phyloP scores from a whole-genome alignment of 2,797 vertebrate genomes.

The Mormyrops boulengeri region DNA sequence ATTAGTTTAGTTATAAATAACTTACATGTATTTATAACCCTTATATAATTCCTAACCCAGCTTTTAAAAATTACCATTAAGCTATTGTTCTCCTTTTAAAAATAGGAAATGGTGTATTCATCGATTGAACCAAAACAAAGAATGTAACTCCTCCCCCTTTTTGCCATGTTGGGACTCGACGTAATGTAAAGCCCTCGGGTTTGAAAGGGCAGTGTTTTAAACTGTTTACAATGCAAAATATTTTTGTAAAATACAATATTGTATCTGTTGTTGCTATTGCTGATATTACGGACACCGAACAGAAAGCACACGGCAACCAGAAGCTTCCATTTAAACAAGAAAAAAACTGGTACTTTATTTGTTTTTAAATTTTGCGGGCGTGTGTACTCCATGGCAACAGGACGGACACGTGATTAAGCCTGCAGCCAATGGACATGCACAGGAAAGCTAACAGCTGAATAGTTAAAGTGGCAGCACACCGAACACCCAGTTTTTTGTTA shows the following conservation, averaged over 20 bases:
- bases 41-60: background rate
- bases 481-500: background rate
- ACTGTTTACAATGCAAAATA: background rate
- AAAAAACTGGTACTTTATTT: background rate
- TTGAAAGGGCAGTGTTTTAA: background rate
- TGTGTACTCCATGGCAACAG: constrained; percentile 10
- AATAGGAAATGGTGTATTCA: constrained; percentile 36
- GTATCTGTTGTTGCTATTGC: background rate
- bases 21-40: background rate
- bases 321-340: constrained; percentile 1
- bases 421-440: background rate
- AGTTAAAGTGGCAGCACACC: background rate
- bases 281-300: background rate
- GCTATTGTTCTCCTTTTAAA: background rate
- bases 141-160: background rate
- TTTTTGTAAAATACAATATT: background rate
- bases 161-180: background rate
- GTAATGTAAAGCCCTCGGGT: background rate
- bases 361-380: constrained; percentile 5
- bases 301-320: background rate
- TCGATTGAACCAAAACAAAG: constrained; percentile 48
- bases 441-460: background rate
- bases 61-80: background rate
- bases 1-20: background rate
- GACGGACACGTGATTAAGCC: background rate